Percentiles rank a stretch among this genome's conserved stretches.
phyloP scores from a whole-genome alignment of 1,140 invertebrate species.

The Cheumatopsyche charites region DNA sequence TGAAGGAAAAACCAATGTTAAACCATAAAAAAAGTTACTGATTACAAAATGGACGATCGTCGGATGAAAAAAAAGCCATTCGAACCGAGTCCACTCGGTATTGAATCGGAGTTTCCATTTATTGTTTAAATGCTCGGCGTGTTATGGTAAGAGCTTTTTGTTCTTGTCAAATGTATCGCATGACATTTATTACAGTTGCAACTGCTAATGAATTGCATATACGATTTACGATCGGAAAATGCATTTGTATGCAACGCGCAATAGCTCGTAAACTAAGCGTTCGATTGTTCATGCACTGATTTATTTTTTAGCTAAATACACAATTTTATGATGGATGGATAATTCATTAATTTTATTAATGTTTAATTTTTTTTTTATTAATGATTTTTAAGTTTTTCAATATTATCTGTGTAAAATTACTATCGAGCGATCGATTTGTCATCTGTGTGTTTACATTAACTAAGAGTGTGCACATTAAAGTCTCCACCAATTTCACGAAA shows the following conservation, averaged over 20 bases:
- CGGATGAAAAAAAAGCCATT: constrained; percentile 25
- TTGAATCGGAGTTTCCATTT: constrained; percentile 10
- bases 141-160: too few species aligned
- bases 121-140: background rate
- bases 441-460: too few species aligned
- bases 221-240: constrained; percentile 32
- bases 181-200: constrained; percentile 36
- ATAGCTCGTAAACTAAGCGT: constrained; percentile 5
- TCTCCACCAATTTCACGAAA: too few species aligned
- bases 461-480: too few species aligned
- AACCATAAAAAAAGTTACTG: constrained; percentile 30
- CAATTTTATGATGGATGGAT: too few species aligned
- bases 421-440: too few species aligned
- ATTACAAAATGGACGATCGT: constrained; percentile 22
- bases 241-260: constrained; percentile 35
- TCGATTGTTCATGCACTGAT: too few species aligned
- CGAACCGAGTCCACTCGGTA: background rate
- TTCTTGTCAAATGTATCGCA: background rate
- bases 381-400: too few species aligned
- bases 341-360: too few species aligned
- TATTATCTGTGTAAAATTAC: too few species aligned
- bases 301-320: too few species aligned
- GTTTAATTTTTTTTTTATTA: too few species aligned
- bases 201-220: constrained; percentile 42
- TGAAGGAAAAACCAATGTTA: constrained; percentile 26